A percentile compares a stretch with the other conserved stretches of the same genome.
These are phyloP conservation scores for Centropyge bicolor DNA, from an alignment of 2,797 vertebrate species.

Conservation along the genomic window DNA sequence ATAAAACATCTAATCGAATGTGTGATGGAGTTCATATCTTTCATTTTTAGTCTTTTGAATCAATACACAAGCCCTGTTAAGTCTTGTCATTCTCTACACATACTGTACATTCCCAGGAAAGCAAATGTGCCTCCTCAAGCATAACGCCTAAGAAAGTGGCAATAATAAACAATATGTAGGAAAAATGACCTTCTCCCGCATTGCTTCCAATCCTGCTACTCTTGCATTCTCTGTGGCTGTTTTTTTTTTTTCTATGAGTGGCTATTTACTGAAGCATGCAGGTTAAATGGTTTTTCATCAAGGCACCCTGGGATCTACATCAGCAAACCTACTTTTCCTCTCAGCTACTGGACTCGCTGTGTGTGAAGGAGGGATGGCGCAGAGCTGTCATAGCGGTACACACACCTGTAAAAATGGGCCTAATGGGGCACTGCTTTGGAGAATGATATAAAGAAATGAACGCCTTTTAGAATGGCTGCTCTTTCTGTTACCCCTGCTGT, in stretches of 20 bases:
- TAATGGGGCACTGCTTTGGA: constrained; percentile 55
- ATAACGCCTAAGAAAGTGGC: constrained; percentile 16
- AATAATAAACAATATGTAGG: constrained; percentile 46
- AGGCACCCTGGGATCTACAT: constrained; percentile 82
- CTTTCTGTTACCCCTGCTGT: constrained; percentile 20
- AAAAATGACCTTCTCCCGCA: constrained; percentile 64
- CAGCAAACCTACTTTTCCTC: constrained; percentile 73
- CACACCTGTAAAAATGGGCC: constrained; percentile 41
- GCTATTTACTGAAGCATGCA: constrained; percentile 77
- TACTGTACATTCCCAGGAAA: constrained; percentile 1
- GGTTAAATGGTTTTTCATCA: constrained; percentile 83
- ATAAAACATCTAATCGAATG: neutral
- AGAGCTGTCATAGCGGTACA: constrained; percentile 38
- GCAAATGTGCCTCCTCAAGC: constrained; percentile 42
- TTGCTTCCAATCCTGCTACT: constrained; percentile 63
- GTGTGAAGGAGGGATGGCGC: constrained; percentile 47
- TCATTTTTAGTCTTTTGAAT: constrained; percentile 9
- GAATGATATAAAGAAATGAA: constrained; percentile 40
- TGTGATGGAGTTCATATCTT: neutral
- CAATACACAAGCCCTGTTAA: neutral
- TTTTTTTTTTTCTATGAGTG: constrained; percentile 53
- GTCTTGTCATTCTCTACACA: constrained; percentile 14
- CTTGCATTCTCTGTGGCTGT: constrained; percentile 64
- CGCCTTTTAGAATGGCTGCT: constrained; percentile 2
- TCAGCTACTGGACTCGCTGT: constrained; percentile 42